These are phyloP conservation scores for Acrocephalus scirpaceus DNA, from an alignment of 2,797 vertebrate species.

Conservation along the genomic window DNA sequence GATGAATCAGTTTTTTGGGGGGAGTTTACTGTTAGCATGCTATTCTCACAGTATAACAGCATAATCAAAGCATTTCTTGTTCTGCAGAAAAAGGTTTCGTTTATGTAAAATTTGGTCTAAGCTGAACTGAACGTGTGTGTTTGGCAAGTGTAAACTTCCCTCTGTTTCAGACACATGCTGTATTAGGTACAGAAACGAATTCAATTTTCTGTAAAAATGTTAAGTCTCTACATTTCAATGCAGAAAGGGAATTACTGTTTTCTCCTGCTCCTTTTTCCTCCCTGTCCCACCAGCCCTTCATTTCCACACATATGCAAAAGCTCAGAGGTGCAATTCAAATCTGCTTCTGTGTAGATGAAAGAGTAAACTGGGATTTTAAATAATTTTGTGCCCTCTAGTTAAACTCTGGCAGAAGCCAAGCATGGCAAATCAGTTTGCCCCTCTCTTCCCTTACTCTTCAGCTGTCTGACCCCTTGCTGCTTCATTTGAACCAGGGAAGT, in stretches of 20 bases:
- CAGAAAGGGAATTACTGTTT: background rate
- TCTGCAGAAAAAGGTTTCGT: background rate
- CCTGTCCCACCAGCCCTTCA: background rate
- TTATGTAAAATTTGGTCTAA: background rate
- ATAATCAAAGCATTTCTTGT: background rate
- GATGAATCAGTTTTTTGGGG: background rate
- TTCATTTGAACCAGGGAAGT: background rate
- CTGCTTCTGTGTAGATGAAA: background rate
- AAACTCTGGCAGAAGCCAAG: background rate
- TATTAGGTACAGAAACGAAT: background rate
- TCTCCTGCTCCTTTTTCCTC: background rate
- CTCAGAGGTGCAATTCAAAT: background rate
- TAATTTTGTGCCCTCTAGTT: background rate
- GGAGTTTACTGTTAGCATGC: background rate
- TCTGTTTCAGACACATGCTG: background rate
- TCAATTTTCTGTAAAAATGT: background rate
- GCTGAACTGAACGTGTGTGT: background rate
- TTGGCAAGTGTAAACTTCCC: background rate
- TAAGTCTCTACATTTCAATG: background rate
- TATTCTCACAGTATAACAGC: background rate
- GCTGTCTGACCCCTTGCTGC: background rate
- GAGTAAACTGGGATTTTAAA: background rate
- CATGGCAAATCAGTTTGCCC: background rate
- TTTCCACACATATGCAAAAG: background rate
- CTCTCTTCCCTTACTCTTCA: background rate